Conservation (phyloP, 2,113 vertebrate species). For the Prunella himalayana region DNA sequence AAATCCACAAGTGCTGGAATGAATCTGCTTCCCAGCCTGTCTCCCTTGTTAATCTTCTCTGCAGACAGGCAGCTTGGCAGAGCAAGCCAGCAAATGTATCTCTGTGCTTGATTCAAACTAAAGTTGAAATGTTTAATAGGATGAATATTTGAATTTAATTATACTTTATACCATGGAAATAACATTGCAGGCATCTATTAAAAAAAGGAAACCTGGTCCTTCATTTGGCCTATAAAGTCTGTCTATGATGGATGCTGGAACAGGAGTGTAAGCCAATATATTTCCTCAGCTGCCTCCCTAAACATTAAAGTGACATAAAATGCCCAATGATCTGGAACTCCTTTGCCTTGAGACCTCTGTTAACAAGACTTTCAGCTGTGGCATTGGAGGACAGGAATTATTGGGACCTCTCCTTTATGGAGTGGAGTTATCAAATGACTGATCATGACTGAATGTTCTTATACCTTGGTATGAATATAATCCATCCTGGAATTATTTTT, state of each 20-base stretch:
- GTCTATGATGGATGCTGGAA: neutral
- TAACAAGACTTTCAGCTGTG: neutral
- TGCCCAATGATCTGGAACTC: constrained; percentile 41
- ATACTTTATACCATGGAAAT: neutral
- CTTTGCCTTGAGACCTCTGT: neutral
- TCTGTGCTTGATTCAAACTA: neutral
- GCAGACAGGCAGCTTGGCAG: neutral
- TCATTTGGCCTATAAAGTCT: constrained; percentile 27
- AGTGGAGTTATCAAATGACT: neutral
- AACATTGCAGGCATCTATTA: neutral
- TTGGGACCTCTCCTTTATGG: neutral
- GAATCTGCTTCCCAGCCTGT: neutral
- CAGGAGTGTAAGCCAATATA: constrained; percentile 13
- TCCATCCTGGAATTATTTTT: neutral
- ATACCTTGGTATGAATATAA: neutral
- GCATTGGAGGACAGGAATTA: neutral
- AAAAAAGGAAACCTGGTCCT: neutral
- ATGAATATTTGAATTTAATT: constrained; percentile 33
- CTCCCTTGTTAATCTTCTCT: neutral
- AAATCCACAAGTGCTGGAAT: neutral
- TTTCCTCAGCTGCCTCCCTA: constrained; percentile 46
- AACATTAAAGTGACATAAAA: constrained; percentile 61
- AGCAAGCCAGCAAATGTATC: neutral
- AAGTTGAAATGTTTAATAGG: neutral
- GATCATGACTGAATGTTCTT: neutral